Conservation (phyloP, 2,888 invertebrate genomes). For the Diaperis boleti region DNA sequence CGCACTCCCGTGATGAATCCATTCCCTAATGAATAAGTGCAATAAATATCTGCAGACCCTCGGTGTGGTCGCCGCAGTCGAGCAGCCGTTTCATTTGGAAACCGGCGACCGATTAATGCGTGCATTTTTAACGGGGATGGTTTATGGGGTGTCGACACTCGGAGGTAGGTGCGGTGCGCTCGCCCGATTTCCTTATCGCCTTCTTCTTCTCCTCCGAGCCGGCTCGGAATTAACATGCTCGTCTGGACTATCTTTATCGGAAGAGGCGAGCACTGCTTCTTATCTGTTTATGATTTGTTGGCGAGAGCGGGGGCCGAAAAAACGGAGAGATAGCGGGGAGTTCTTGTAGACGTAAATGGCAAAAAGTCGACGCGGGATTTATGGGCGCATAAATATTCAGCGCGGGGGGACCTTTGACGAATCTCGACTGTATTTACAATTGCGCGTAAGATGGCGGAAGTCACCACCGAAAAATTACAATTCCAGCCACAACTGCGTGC, state of each 20-base stretch:
- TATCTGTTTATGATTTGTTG: conserved; percentile 61
- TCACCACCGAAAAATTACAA: too few species aligned
- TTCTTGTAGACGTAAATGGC: conserved; percentile 28
- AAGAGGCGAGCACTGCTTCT: conserved; percentile 50
- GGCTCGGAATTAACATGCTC: conserved; percentile 51
- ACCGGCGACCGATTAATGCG: conserved; percentile 63
- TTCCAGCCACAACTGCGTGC: too few species aligned
- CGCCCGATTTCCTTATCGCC: conserved; percentile 56
- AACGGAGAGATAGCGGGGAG: conserved; percentile 35
- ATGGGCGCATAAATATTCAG: conserved; percentile 28
- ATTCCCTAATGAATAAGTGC: conserved; percentile 63
- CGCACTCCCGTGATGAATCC: conserved; percentile 59
- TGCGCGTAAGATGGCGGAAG: too few species aligned
- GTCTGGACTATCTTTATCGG: conserved; percentile 52
- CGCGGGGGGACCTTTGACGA: too few species aligned
- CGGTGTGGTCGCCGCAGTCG: conserved; percentile 21
- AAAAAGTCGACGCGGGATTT: conserved; percentile 25
- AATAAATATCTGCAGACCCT: conserved; percentile 59
- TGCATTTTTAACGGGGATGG: conserved; percentile 60
- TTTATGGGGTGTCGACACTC: conserved; percentile 63
- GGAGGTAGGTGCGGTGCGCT: conserved; percentile 57
- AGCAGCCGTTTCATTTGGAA: conserved; percentile 59
- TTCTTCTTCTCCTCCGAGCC: conserved; percentile 46
- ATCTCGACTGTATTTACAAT: too few species aligned
- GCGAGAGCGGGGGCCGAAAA: conserved; percentile 41